These are phyloP conservation scores for Eidolon dupreanum DNA, from an alignment of 2,797 vertebrate species.

Conservation along the genomic window DNA sequence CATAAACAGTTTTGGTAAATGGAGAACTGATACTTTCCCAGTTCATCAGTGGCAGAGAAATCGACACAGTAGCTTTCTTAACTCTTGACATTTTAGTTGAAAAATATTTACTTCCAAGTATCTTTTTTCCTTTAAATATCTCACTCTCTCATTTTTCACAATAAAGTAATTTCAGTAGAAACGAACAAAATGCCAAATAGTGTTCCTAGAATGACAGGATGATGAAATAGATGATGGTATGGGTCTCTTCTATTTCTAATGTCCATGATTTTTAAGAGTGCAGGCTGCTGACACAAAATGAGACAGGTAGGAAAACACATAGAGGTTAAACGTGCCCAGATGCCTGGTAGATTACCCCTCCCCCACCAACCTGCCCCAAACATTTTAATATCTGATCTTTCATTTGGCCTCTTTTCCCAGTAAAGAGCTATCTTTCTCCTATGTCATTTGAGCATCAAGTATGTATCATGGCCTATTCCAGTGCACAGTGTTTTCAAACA, in stretches of 20 bases:
- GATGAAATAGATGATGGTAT: background rate
- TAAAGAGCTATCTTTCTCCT: background rate
- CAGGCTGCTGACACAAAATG: background rate
- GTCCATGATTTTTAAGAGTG: background rate
- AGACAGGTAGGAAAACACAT: background rate
- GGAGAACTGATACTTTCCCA: background rate
- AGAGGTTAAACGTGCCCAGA: background rate
- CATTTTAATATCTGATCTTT: background rate
- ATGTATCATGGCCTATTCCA: background rate
- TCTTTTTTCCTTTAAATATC: conserved; percentile 38
- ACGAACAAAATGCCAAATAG: background rate
- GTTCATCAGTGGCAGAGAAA: background rate
- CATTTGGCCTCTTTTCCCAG: background rate
- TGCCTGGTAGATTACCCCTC: background rate
- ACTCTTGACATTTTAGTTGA: background rate
- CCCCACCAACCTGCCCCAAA: no score
- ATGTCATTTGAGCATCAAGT: background rate
- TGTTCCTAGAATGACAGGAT: background rate
- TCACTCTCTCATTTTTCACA: conserved; percentile 10
- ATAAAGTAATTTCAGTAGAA: background rate
- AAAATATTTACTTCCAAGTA: conserved; percentile 19
- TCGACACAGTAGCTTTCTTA: background rate
- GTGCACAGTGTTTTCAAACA: background rate
- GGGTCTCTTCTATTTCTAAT: background rate
- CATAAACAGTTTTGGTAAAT: background rate